Base-by-base conservation (phyloP, 1,140 invertebrate species). In the Chironomus striatipennis region DNA sequence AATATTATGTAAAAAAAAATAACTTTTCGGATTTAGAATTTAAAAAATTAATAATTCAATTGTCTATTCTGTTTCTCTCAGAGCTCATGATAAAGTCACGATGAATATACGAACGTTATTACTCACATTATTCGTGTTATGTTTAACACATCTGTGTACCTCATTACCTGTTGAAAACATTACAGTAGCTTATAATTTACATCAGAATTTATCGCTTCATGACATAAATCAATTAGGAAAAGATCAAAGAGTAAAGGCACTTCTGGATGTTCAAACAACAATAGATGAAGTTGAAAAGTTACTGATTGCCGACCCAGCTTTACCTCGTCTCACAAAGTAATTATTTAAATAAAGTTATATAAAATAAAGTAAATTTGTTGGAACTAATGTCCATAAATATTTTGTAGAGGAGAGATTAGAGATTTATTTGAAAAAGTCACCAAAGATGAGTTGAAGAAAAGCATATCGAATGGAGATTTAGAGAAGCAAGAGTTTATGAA, bases 211-310 rank as follows among this genome's bases (percentile, higher is more conserved):
- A 7, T 70, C 20, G 5, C 65, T 21, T 21, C 17, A 21, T 3
- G 65, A 70, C 20, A 21, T 70, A 18, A 70, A 70, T 70, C 5
- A 20, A 3, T 70, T 70, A 17, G 65, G 65, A 7, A 70, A 70
- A 21, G 65, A 70, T 21, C 65, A 70, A 21, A 18, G 18, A 20
- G 17, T 70, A 5, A 18, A 70, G 18, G 65, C 65, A 9, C 17
- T 70, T 21, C 20, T 70, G 2, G 65, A 70, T 20, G 65, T 70
- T 20, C 65, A 70, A 20, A 70, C 65, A 3, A 88, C 87, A 3
- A 86, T 88, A 43, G 80, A 85, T 1, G 85, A 87, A 76, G 87
- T 88, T 7, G 85, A 88, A 43, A 83, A 82, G 72, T 82, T 87
- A 42, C 77, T 88, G 9, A 77, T 80, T 42, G 80, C 80, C 12